Evolutionary conservation across 2,797 vertebrate genomes (phyloP), one percentile per base, ranked within the genome.

Genomic region (Gambusia yucatana): DNA sequence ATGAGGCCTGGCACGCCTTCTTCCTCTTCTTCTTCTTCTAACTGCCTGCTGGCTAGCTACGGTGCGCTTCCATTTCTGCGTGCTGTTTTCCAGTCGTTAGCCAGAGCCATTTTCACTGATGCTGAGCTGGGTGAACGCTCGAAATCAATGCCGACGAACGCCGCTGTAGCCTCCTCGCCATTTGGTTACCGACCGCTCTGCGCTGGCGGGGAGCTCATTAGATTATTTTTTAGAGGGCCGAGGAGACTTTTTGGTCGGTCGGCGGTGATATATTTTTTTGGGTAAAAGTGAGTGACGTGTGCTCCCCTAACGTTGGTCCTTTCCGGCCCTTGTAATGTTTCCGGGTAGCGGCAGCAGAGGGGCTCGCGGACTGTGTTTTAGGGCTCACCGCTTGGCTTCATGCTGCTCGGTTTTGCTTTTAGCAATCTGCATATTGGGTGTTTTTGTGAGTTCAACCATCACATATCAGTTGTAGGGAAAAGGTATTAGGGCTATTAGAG

Each of bases 231-330:
- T 90, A 92, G 80, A 91, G 91, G 91, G 88, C 82, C 86, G 91
- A 93, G 85, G 14, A 73, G 3, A 86, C 88, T 93, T 86, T 90
- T 90, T 92, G 88, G 87, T 91, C 88, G 88, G 86, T 93, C 94
- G 94, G 90, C 92, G 87, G 82, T 55, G 52, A n/a, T 69, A n/a
- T 65, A 9, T 65, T 5, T 36, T 94, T 95, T 95, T 89, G 90
- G 90, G 91, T 91, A 93, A 94, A 93, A 95, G 91, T 92, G 91
- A 94, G 93, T 96, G 96, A 96, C 96, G 96, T 96, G 95, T 94
- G 94, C 94, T 92, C 95, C 88, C 94, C 94, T 88, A 94, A 95
- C 94, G 92, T 93, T 85, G 93, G 95, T 94, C 94, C 94, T 95
- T 96, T 96, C 96, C 96, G 96, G 95, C 90, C 94, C 88, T 85